Evolutionary conservation across 2,113 vertebrate species (phyloP).

Genomic region (Engystomops pustulosus): DNA sequence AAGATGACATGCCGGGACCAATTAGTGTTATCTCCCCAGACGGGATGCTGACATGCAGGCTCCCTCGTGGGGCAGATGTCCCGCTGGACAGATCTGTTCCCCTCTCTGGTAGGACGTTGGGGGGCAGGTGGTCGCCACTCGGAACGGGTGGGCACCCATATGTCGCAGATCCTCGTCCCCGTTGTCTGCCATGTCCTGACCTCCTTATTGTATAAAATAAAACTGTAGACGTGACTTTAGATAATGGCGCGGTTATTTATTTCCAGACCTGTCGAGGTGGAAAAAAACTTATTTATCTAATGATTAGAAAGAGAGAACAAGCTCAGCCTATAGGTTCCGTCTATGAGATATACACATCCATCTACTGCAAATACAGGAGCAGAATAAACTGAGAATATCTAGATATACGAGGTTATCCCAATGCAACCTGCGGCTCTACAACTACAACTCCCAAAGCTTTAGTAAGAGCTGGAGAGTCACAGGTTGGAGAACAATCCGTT

Average conservation of each 20-base stretch:
- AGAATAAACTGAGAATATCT: too few species aligned
- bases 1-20: slow-evolving; percentile 41
- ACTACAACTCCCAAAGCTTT: too few species aligned
- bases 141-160: slow-evolving; percentile 48
- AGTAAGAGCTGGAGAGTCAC: too few species aligned
- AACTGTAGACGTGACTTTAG: too few species aligned
- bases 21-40: slow-evolving; percentile 61
- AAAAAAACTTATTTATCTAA: too few species aligned
- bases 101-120: slow-evolving; percentile 22
- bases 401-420: too few species aligned
- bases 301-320: too few species aligned
- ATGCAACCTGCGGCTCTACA: too few species aligned
- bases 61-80: slow-evolving; percentile 52
- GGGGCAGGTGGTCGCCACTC: slow-evolving; percentile 48
- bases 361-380: too few species aligned
- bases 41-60: slow-evolving; percentile 34
- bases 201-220: background rate
- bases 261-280: too few species aligned
- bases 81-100: slow-evolving; percentile 48
- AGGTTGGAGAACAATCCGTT: background rate
- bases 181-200: slow-evolving; percentile 6
- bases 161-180: slow-evolving; percentile 33
- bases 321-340: background rate
- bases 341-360: background rate
- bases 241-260: too few species aligned